Evolutionary conservation across 1,140 invertebrate genomes (phyloP), one percentile per base, ranked within the genome.

Genomic region (Zaprionus ornatus): DNA sequence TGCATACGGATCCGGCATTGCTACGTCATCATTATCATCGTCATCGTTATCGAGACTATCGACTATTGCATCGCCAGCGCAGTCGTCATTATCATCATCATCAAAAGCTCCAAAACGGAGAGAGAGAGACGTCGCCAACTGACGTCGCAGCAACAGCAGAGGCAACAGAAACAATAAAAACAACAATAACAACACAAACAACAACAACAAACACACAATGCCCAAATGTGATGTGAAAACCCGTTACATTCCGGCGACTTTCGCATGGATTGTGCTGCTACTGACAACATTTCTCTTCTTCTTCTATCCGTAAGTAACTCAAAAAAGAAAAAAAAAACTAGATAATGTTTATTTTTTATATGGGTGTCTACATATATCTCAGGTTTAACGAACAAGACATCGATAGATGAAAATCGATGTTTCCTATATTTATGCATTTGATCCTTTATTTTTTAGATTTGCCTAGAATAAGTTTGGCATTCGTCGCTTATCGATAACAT

Each of bases 181-280:
- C 55, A 77, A 57, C 57, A 79, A 42, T 42, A 84, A 23, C 32
- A 69, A 50, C 48, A 79, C 29, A 68, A 42, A 52, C 50, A 68
- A 42, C 48, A 48, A 50, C 48, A 73, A 56, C 23, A 59, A 23
- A 37, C 17, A 95, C 57, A 74, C 59, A 95, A 98, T 97, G 97
- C 96, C 97, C 95, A 97, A 96, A 96, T 98, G 97, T 95, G 97
- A 97, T 95, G 95, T 97, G 92, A 97, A 96, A 94, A 97, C 97
- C 92, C 96, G 96, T 94, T 98, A 97, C 94, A 96, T 99, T 94
- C 98, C 98, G 93, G 98, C 98, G 92, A 97, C 97, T 91, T 97
- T 98, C 94, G 98, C 98, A 91, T 99, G 98, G 98, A 96, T 96
- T 74, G 94, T 99, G 88, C 94, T 99, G 79, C 94, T 99, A 87